Evolutionary conservation across 2,113 vertebrate species (phyloP).

Genomic region (Talpa occidentalis): DNA sequence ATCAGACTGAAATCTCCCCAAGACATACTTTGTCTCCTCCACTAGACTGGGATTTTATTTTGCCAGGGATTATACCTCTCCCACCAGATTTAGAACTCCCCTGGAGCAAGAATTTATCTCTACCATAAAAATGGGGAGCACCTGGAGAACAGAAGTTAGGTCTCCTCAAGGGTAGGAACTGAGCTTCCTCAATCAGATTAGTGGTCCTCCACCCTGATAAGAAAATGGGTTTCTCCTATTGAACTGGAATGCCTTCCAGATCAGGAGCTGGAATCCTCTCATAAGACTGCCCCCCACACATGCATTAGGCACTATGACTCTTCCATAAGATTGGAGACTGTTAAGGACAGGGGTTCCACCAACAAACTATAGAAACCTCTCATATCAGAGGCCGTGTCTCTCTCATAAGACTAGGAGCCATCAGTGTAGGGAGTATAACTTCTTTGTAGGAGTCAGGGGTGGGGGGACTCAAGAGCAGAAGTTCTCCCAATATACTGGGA

Average conservation of each 20-base stretch:
- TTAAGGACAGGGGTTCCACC: background rate
- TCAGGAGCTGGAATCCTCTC: background rate
- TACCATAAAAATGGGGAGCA: background rate
- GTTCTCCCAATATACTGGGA: background rate
- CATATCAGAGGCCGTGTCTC: background rate
- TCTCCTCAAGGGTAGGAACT: background rate
- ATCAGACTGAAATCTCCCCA: background rate
- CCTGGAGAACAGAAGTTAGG: background rate
- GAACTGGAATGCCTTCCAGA: background rate
- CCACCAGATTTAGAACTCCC: background rate
- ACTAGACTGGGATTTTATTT: background rate
- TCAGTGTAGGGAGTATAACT: background rate
- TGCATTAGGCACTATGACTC: background rate
- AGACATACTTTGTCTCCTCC: background rate
- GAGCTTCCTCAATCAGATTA: background rate
- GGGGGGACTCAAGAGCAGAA: background rate
- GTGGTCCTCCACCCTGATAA: background rate
- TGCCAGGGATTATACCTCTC: background rate
- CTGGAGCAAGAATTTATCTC: background rate
- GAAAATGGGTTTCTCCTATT: background rate
- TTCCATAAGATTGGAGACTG: background rate
- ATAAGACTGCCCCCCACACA: background rate
- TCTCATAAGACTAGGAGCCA: background rate
- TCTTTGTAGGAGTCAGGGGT: background rate
- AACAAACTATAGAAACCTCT: background rate